phyloP scores from a whole-genome alignment of 2,888 invertebrate species.

The Tanytarsus gracilentus region DNA sequence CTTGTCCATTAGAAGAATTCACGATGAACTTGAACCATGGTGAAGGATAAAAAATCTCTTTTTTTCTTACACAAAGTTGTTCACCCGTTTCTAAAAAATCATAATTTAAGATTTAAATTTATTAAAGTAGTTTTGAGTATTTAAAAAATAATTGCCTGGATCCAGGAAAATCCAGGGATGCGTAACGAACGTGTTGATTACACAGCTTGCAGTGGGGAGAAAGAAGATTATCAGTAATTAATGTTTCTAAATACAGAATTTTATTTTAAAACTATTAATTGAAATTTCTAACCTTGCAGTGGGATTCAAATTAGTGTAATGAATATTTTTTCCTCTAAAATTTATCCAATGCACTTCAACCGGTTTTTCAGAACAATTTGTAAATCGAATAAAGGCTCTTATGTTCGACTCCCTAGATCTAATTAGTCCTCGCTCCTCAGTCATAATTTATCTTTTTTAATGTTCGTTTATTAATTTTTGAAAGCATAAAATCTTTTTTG shows the following conservation, averaged over 20 bases:
- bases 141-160: no score
- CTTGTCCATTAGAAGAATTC: background rate
- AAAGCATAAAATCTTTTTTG: no score
- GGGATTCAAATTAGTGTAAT: slow-evolving; percentile 52
- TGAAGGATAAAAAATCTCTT: slow-evolving; percentile 45
- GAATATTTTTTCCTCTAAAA: slow-evolving; percentile 54
- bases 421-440: no score
- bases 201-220: no score
- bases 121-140: no score
- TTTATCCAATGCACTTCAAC: slow-evolving; percentile 60
- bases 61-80: slow-evolving; percentile 50
- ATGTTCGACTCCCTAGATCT: slow-evolving; percentile 35
- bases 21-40: slow-evolving; percentile 32
- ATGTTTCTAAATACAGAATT: no score
- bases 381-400: slow-evolving; percentile 50
- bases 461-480: no score
- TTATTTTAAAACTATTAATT: no score
- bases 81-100: slow-evolving; percentile 62
- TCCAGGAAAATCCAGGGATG: slow-evolving; percentile 83
- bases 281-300: no score
- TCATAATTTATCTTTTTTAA: no score
- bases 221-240: no score
- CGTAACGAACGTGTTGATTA: slow-evolving; percentile 66
- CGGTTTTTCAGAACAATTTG: slow-evolving; percentile 49
- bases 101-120: no score